These are phyloP conservation scores for Threskiornis aethiopicus DNA, from an alignment of 2,797 vertebrate species.

Conservation along the genomic window DNA sequence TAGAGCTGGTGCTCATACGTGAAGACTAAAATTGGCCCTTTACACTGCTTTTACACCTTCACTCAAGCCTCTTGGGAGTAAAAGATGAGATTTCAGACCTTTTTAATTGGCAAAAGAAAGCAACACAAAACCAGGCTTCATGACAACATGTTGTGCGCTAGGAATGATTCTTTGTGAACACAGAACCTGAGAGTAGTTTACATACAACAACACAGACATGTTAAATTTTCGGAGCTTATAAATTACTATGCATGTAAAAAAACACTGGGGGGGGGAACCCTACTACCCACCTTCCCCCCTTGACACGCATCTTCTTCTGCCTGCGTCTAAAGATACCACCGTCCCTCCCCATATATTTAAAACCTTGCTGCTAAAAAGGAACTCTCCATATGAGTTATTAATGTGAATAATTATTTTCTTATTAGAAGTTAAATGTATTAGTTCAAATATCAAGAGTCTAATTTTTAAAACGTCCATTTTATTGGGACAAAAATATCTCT, in stretches of 20 bases:
- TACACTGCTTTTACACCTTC: background rate
- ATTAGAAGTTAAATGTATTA: background rate
- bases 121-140: background rate
- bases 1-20: background rate
- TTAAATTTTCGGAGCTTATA: background rate
- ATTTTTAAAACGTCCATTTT: background rate
- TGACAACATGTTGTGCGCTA: background rate
- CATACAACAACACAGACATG: background rate
- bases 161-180: background rate
- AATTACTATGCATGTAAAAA: background rate
- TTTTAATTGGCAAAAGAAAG: background rate
- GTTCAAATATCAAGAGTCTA: background rate
- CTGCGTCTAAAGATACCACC: background rate
- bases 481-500: background rate
- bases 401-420: background rate
- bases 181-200: background rate
- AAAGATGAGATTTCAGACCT: background rate
- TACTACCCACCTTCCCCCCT: background rate
- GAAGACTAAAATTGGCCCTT: background rate
- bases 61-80: background rate
- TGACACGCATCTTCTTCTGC: rapidly evolving
- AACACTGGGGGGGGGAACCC: background rate
- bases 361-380: background rate
- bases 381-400: background rate
- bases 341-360: background rate